A percentile compares a stretch with the other conserved stretches of the same genome.
phyloP scores from a whole-genome alignment of 2,888 invertebrate genomes.

The Cecidostiba fungosa region DNA sequence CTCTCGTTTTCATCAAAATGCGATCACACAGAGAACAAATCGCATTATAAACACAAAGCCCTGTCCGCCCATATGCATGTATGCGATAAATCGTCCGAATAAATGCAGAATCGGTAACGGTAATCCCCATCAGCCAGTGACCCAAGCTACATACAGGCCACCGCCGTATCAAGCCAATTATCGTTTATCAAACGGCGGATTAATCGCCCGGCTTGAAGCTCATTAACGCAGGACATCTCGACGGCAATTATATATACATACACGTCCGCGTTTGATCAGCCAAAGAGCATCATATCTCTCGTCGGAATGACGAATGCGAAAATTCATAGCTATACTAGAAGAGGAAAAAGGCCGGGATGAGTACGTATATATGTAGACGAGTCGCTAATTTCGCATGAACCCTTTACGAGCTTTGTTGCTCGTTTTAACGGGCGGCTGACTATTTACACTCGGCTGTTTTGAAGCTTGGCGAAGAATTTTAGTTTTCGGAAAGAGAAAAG shows the following conservation, averaged over 20 bases:
- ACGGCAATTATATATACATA: constrained; percentile 4
- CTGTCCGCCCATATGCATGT: not conserved
- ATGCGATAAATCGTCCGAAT: constrained; percentile 15
- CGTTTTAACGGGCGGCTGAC: not conserved
- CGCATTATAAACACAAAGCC: not conserved
- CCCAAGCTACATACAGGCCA: not conserved
- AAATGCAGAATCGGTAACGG: constrained; percentile 12
- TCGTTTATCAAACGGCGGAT: constrained; percentile 57
- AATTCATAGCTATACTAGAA: not conserved
- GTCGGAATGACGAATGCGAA: constrained; percentile 16
- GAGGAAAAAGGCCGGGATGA: not conserved
- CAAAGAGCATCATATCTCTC: not conserved
- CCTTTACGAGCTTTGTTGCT: not conserved
- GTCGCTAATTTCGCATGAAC: constrained; percentile 23
- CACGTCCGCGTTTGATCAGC: constrained; percentile 27
- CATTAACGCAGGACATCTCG: constrained; percentile 31
- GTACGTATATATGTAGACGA: not conserved
- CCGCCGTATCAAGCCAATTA: constrained; percentile 47
- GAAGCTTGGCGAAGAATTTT: not conserved
- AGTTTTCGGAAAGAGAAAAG: not conserved
- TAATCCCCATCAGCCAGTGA: constrained; percentile 3
- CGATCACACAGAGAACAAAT: not conserved
- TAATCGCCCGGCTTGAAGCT: constrained; percentile 21
- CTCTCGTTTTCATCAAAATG: not conserved
- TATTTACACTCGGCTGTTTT: not conserved